These are phyloP conservation scores for Amblyteles armatorius DNA, from an alignment of 2,888 invertebrate genomes.

Conservation along the genomic window DNA sequence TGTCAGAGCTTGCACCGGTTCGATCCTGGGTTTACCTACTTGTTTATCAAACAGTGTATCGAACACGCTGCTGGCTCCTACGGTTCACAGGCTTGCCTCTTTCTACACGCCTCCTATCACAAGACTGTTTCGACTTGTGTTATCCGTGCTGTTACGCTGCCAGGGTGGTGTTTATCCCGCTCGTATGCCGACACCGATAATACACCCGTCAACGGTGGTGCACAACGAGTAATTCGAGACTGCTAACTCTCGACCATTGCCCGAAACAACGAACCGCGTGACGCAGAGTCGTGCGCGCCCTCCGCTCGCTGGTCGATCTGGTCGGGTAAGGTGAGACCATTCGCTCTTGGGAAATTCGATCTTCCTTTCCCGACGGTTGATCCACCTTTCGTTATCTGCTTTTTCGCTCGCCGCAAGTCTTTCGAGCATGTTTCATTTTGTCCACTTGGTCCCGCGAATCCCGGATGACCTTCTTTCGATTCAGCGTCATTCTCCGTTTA, in stretches of 20 bases:
- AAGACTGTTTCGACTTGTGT: conserved; percentile 8
- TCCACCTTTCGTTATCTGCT: neutral
- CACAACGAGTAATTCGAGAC: conserved; percentile 31
- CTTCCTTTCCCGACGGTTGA: neutral
- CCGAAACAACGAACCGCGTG: neutral
- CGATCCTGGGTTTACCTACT: too few relatives aligned
- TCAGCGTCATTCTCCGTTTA: neutral
- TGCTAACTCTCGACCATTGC: neutral
- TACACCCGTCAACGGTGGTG: neutral
- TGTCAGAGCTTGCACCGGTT: too few relatives aligned
- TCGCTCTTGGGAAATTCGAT: conserved; percentile 21
- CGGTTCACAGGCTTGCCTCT: neutral
- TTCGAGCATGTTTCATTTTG: too few relatives aligned
- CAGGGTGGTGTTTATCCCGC: neutral
- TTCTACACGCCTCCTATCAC: neutral
- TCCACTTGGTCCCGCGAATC: neutral
- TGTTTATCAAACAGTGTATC: neutral
- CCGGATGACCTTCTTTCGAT: neutral
- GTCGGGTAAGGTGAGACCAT: conserved; percentile 31
- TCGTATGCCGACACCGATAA: neutral
- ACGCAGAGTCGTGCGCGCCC: neutral
- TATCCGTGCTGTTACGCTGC: neutral
- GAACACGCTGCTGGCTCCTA: neutral
- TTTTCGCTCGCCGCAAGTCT: neutral
- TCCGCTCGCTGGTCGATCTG: neutral